Conservation (phyloP, 2,113 vertebrate species). For the Laticauda colubrina region DNA sequence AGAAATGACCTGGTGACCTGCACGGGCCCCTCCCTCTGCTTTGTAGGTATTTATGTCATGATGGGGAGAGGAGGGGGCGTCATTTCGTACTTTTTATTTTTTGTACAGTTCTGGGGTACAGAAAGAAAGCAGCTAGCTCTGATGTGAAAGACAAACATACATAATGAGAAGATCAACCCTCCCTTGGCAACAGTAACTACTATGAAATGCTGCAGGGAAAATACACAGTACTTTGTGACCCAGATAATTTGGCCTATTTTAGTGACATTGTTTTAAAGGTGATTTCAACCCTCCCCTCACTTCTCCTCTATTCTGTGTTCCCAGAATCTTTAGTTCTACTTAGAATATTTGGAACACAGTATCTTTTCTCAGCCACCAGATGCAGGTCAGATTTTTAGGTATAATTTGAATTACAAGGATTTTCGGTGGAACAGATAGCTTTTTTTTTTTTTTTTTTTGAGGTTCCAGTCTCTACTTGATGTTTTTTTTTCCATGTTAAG, state of each 20-base stretch:
- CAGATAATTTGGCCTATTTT: slow-evolving; percentile 72
- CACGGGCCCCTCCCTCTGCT: slow-evolving; percentile 67
- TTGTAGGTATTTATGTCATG: slow-evolving; percentile 81
- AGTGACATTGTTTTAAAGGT: slow-evolving; percentile 68
- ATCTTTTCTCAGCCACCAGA: slow-evolving; percentile 41
- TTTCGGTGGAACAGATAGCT: slow-evolving; percentile 17
- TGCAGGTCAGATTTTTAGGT: slow-evolving; percentile 18
- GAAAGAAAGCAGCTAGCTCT: slow-evolving; percentile 67
- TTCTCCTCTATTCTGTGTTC: slow-evolving; percentile 21
- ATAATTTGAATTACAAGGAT: slow-evolving; percentile 50
- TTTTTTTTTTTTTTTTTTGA: not conserved
- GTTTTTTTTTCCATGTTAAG: slow-evolving; percentile 7
- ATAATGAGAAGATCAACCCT: slow-evolving; percentile 76
- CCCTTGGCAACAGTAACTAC: slow-evolving; percentile 76
- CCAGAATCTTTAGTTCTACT: slow-evolving; percentile 58
- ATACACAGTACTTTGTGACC: slow-evolving; percentile 72
- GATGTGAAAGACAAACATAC: slow-evolving; percentile 82
- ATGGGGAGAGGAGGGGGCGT: slow-evolving; percentile 50
- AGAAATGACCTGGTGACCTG: slow-evolving; percentile 73
- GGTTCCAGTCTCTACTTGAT: slow-evolving; percentile 10
- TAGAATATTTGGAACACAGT: slow-evolving; percentile 41
- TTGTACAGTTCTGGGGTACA: slow-evolving; percentile 71
- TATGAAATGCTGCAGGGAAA: slow-evolving; percentile 75
- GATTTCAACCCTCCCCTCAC: slow-evolving; percentile 46
- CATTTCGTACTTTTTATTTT: slow-evolving; percentile 76